Evolutionary conservation across 2,888 invertebrate genomes (phyloP), one percentile per base, ranked within the genome.

Genomic region (Dicycla oo): DNA sequence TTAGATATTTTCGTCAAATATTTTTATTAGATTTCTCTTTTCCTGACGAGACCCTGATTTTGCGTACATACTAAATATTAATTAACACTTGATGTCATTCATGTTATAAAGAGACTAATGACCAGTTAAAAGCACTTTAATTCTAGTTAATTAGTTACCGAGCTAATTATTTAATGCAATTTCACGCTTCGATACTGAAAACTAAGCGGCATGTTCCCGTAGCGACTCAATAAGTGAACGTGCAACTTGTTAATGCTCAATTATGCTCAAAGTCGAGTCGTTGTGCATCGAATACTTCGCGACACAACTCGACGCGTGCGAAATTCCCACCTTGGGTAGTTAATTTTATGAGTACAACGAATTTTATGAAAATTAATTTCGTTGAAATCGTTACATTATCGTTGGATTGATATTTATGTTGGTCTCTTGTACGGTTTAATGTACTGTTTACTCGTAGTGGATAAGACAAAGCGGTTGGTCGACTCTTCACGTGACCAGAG

Each of bases 151-250:
- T 74, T 80, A 82, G 62, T 34, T 58, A 69, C 56, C 40, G n/a
- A 80, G 65, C 54, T 73, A 66, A 82, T 82, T 82, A 82, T 63
- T 80, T 60, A 58, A 69, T 80, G 68, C 83, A 79, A 66, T 69
- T 69, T 68, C 64, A 73, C 62, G 66, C 68, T 80, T 26, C 62
- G 65, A 79, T 73, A 79, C 53, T 72, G 78, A 78, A 80, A 82
- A 80, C 65, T 83, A 82, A 79, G 75, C 80, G 51, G 51, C 64
- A 69, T 68, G 43, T 45, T 73, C 57, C 34, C 61, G 68, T 43
- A 63, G 75, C 56, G 69, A 75, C 80, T 83, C 69, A 70, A 80
- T 80, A 80, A 80, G 65, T 26, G 74, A 80, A 70, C 69, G 66
- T 20, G 54, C 47, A 80, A 80, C 67, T 83, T 80, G 57, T 66